These are phyloP conservation scores for Tipula vernalis DNA, from an alignment of 2,888 invertebrate species.

Conservation along the genomic window DNA sequence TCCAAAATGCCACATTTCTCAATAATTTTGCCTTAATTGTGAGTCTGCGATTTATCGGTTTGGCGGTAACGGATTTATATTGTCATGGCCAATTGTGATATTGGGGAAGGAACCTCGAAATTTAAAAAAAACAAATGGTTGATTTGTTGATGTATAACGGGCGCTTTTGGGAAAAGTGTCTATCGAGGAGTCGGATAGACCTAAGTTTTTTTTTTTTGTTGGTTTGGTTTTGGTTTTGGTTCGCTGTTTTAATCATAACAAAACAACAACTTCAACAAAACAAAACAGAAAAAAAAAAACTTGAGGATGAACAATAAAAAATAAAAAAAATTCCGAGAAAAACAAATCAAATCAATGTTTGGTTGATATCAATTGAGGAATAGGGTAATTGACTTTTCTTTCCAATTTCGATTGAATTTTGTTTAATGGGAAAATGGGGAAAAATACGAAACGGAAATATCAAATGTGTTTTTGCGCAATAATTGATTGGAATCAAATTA, in stretches of 20 bases:
- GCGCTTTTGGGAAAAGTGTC: no score
- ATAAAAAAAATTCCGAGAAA: not conserved
- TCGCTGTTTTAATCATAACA: not conserved
- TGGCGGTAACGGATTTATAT: no score
- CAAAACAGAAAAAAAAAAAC: not conserved
- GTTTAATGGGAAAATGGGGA: not conserved
- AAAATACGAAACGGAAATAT: not conserved
- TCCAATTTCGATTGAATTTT: not conserved
- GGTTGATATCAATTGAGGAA: not conserved
- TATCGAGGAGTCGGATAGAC: no score
- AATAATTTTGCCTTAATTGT: no score
- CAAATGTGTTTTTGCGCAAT: not conserved
- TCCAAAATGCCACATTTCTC: no score
- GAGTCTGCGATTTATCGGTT: no score
- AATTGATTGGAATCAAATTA: not conserved
- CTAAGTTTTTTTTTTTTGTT: not conserved
- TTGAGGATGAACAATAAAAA: not conserved
- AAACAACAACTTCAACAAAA: not conserved
- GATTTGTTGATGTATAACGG: no score
- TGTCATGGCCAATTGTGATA: no score
- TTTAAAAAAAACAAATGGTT: no score
- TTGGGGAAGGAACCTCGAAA: no score
- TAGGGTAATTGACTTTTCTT: not conserved
- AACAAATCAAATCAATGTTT: slow-evolving; percentile 4
- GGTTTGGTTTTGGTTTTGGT: not conserved